A percentile compares a stretch with the other conserved stretches of the same genome.
Evolutionary conservation across 2,888 invertebrate species (phyloP).

Genomic region (Thumatha senex): DNA sequence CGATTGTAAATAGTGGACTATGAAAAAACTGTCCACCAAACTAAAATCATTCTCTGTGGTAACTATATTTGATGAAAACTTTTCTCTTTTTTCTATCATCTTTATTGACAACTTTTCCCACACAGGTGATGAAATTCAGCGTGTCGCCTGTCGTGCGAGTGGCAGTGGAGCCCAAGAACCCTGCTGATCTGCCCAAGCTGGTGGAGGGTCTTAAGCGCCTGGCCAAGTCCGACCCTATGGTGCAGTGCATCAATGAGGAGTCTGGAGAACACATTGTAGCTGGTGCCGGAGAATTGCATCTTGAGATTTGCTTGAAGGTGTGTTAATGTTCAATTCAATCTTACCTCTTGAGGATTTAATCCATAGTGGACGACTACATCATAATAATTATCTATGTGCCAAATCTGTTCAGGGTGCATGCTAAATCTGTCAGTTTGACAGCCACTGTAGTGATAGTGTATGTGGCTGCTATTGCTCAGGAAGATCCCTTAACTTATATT

Average conservation of each 20-base stretch:
- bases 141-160: constrained; percentile 99
- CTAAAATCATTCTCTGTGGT: too few species aligned
- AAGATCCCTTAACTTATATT: too few species aligned
- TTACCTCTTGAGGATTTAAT: too few species aligned
- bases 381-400: too few species aligned
- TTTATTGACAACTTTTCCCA: background rate
- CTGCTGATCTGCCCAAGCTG: constrained; percentile 99
- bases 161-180: constrained; percentile 99
- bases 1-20: too few species aligned
- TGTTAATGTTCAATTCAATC: background rate
- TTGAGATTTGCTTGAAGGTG: constrained; percentile 98
- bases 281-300: constrained; percentile 99
- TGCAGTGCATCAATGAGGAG: constrained; percentile 99
- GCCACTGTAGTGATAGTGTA: too few species aligned
- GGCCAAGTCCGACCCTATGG: constrained; percentile 99
- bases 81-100: background rate
- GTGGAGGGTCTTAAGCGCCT: constrained; percentile 99
- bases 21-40: too few species aligned
- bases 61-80: too few species aligned
- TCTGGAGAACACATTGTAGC: constrained; percentile 99
- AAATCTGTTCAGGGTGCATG: too few species aligned
- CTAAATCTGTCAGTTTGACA: too few species aligned
- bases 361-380: too few species aligned
- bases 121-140: constrained; percentile 99
- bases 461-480: too few species aligned